Percentiles rank a stretch among this genome's conserved stretches.
phyloP scores from a whole-genome alignment of 2,888 invertebrate species.

The Stegophylla sp. region DNA sequence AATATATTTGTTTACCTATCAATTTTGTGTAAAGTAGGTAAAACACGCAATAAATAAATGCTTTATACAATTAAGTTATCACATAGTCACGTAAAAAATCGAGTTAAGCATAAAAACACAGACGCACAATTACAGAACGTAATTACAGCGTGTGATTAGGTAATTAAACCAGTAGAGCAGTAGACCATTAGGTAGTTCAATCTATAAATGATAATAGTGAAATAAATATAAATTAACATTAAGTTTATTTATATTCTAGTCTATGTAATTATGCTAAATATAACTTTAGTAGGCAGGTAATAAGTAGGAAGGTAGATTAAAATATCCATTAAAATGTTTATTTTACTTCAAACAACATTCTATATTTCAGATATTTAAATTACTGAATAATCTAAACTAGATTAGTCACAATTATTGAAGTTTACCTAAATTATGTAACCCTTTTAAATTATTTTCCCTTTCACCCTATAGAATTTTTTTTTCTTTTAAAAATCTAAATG shows the following conservation, averaged over 20 bases:
- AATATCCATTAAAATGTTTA: slow-evolving; percentile 16
- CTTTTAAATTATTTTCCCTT: neutral
- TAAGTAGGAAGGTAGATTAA: too few species aligned
- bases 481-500: too few species aligned
- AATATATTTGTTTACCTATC: too few species aligned
- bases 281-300: neutral
- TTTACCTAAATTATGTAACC: slow-evolving; percentile 4
- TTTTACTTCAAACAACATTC: neutral
- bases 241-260: neutral
- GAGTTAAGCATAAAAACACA: too few species aligned
- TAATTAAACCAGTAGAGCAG: too few species aligned
- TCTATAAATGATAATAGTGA: neutral
- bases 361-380: slow-evolving; percentile 8
- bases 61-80: too few species aligned
- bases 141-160: too few species aligned
- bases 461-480: too few species aligned
- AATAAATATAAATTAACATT: slow-evolving; percentile 1
- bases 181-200: neutral
- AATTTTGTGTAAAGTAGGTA: too few species aligned
- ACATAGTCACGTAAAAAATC: too few species aligned
- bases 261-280: slow-evolving; percentile 2
- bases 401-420: neutral
- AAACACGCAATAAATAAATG: too few species aligned
- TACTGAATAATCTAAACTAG: neutral
- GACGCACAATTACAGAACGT: too few species aligned